Percentiles rank a stretch among this genome's conserved stretches.
Evolutionary conservation across 2,888 invertebrate species (phyloP).

Genomic region (Agonopterix arenella): DNA sequence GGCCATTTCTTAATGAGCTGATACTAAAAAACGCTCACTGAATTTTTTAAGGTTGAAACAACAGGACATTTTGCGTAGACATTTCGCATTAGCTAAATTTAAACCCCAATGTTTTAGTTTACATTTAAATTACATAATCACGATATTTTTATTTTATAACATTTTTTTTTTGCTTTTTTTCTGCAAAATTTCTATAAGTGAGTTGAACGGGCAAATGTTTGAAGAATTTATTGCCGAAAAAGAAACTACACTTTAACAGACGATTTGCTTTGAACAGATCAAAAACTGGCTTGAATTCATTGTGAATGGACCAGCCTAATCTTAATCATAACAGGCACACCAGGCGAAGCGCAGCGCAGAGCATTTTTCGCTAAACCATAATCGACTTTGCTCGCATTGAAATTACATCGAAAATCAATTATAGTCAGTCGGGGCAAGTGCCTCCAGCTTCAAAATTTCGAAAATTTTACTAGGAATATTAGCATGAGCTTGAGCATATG

Average conservation of each 20-base stretch:
- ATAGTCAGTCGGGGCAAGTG: too few species aligned
- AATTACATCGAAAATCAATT: too few species aligned
- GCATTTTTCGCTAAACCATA: too few species aligned
- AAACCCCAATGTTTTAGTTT: constrained; percentile 43
- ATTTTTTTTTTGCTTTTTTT: constrained; percentile 42
- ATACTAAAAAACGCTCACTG: constrained; percentile 33
- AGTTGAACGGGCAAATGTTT: constrained; percentile 30
- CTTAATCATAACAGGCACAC: too few species aligned
- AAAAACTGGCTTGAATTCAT: background rate
- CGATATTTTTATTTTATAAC: constrained; percentile 41
- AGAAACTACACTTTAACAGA: constrained; percentile 45
- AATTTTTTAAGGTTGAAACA: constrained; percentile 51
- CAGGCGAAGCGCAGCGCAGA: too few species aligned
- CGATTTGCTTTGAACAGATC: background rate
- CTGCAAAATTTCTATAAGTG: constrained; percentile 32
- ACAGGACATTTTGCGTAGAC: constrained; percentile 50
- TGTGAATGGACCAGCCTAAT: background rate
- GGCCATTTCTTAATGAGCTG: constrained; percentile 16
- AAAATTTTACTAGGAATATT: too few species aligned
- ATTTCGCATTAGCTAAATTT: constrained; percentile 49
- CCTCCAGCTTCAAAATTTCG: too few species aligned
- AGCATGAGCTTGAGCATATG: too few species aligned
- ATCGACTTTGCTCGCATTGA: too few species aligned
- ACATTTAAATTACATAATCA: constrained; percentile 50
- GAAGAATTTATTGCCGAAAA: constrained; percentile 30